These are phyloP conservation scores for Megalurothrips usitatus DNA, from an alignment of 2,888 invertebrate genomes.

Conservation along the genomic window DNA sequence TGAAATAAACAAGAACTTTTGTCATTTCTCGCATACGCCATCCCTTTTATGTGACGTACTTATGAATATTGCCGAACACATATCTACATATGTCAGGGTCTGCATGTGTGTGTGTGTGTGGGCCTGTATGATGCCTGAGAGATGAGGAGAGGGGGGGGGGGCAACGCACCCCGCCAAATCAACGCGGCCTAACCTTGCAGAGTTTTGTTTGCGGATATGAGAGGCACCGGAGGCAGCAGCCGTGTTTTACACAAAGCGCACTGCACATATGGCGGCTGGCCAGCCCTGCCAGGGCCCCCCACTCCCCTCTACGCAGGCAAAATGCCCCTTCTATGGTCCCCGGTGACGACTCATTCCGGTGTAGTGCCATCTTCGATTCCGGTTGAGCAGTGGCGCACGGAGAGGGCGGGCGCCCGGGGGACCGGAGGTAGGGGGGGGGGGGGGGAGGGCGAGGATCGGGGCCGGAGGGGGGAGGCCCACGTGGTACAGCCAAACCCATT, in stretches of 20 bases:
- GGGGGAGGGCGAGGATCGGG: not conserved
- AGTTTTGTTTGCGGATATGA: not conserved
- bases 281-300: too few relatives aligned
- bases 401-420: not conserved
- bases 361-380: too few relatives aligned
- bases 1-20: not conserved
- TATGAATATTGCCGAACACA: not conserved
- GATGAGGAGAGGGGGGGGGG: not conserved
- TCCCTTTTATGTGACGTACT: not conserved
- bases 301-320: too few relatives aligned
- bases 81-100: not conserved
- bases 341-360: too few relatives aligned
- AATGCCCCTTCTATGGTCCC: too few relatives aligned
- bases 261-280: not conserved
- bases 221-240: not conserved
- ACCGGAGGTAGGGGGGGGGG: not conserved
- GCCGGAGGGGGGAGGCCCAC: not conserved
- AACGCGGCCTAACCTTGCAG: not conserved
- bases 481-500: not conserved
- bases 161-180: not conserved
- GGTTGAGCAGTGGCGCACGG: too few relatives aligned
- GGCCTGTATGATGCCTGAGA: not conserved
- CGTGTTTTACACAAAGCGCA: not conserved
- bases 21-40: not conserved
- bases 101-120: not conserved